Evolutionary conservation across 2,888 invertebrate genomes (phyloP), one percentile per base, ranked within the genome.

Genomic region (Stramonita haemastoma): DNA sequence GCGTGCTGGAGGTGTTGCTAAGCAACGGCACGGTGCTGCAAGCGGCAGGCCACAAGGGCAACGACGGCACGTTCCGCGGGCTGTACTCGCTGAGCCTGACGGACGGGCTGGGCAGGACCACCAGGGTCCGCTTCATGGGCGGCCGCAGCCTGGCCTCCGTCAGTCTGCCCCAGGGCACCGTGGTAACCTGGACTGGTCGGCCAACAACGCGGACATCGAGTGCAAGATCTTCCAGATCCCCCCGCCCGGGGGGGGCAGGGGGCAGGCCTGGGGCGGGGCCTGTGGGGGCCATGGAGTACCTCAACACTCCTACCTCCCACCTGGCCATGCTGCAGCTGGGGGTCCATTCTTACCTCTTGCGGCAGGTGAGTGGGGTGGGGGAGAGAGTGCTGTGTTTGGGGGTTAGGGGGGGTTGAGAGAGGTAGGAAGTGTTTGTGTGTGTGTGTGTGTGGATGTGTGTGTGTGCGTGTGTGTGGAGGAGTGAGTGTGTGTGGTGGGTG

Each of bases 161-260:
- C n/a, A 90, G 91, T 73, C 89, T 92, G 34, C 90, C 92, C 11
- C 86, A 90, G n/a, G 92, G 92, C 32, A 91, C 91, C 4, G 90
- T 91, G 29, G 91, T 92, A 91, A 70, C 79, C 91, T 91, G 86
- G 92, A 92, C 85, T 91, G 91, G 92, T 90, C 91, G 6, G 70
- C 90, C 87, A 90, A 91, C 86, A 89, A 90, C 60, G 87, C 89
- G 13, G 90, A 91, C 88, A 85, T 92, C 87, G 92, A 92, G 88
- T 87, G 90, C 87, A 91, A 91, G 84, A 89, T 92, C 46, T 92
- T 91, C 77, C 88, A 90, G 81, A 89, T 89, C 85, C 88, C 81
- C 5, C 88, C 83, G 19, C 83, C 89, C 29, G 22, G 70, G 19
- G 85, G 85, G 8, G 77, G 81, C 2, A n/a, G 77, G 77, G 73